Conservation (phyloP, 2,113 vertebrate species). For the Salvelinus sp. region DNA sequence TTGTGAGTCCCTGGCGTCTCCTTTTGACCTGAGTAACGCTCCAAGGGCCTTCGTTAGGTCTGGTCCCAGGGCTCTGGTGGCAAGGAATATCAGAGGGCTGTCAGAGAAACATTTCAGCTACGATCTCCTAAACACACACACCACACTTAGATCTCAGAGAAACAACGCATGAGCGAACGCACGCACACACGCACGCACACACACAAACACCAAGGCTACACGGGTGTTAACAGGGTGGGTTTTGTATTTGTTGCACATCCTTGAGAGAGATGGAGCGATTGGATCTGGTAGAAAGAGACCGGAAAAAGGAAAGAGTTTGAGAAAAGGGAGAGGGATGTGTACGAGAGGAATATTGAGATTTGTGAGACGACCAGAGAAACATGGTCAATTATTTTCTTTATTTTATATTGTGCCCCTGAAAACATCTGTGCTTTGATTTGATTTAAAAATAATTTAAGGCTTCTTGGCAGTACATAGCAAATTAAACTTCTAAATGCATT, state of each 20-base stretch:
- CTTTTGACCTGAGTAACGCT: slow-evolving; percentile 23
- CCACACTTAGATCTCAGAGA: neutral
- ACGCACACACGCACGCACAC: neutral
- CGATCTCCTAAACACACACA: slow-evolving; percentile 21
- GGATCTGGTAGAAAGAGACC: neutral
- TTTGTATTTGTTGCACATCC: neutral
- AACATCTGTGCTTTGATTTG: neutral
- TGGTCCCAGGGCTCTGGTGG: neutral
- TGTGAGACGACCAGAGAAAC: neutral
- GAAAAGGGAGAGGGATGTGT: neutral
- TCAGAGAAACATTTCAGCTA: slow-evolving; percentile 19
- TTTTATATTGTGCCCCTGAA: neutral
- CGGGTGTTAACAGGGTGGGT: neutral
- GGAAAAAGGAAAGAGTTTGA: neutral
- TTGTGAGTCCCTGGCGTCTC: slow-evolving; percentile 26
- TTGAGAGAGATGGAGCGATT: neutral
- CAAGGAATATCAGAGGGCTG: slow-evolving; percentile 38
- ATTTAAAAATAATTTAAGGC: neutral
- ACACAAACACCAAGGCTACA: neutral
- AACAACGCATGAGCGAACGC: neutral
- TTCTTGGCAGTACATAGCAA: slow-evolving; percentile 16
- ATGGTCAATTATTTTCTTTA: neutral
- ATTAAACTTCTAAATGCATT: slow-evolving; percentile 1
- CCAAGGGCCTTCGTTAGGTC: slow-evolving; percentile 64
- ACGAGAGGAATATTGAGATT: too few species aligned